Evolutionary conservation across 2,888 invertebrate genomes (phyloP).

Genomic region (Biston stratarius): DNA sequence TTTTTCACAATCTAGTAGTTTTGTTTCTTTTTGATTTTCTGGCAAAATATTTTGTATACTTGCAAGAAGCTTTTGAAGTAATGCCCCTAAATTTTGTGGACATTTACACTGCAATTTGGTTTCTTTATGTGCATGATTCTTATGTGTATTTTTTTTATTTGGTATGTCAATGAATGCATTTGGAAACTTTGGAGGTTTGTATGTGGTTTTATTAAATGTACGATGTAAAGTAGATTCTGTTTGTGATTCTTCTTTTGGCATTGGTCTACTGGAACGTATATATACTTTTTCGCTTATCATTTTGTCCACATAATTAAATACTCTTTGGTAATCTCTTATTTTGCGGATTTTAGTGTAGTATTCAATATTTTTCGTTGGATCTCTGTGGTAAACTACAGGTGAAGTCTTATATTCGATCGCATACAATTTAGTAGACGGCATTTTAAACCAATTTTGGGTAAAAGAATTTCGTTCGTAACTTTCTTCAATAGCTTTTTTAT

Average conservation of each 20-base stretch:
- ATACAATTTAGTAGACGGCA: conserved; percentile 58
- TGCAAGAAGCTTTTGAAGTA: conserved; percentile 57
- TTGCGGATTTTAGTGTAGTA: conserved; percentile 71
- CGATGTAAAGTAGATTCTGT: conserved; percentile 35
- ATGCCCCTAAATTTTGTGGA: conserved; percentile 51
- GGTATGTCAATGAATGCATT: background rate
- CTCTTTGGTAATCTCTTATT: conserved; percentile 69
- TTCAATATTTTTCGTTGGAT: conserved; percentile 66
- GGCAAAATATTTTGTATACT: conserved; percentile 58
- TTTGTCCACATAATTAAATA: conserved; percentile 72
- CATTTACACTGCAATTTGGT: conserved; percentile 56
- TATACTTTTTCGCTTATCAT: conserved; percentile 67
- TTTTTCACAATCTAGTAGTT: conserved; percentile 7
- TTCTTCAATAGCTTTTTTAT: conserved; percentile 54
- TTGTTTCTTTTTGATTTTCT: conserved; percentile 4
- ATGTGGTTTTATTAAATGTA: background rate
- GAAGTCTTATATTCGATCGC: conserved; percentile 67
- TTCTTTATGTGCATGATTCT: background rate
- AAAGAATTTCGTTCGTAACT: conserved; percentile 60
- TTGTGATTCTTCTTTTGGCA: conserved; percentile 43
- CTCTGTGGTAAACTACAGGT: conserved; percentile 61
- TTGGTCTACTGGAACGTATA: conserved; percentile 50
- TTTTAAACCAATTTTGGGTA: conserved; percentile 59
- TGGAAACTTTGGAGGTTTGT: background rate
- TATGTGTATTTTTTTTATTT: background rate